phyloP scores from a whole-genome alignment of 2,113 vertebrate species.

The Prunella himalayana region DNA sequence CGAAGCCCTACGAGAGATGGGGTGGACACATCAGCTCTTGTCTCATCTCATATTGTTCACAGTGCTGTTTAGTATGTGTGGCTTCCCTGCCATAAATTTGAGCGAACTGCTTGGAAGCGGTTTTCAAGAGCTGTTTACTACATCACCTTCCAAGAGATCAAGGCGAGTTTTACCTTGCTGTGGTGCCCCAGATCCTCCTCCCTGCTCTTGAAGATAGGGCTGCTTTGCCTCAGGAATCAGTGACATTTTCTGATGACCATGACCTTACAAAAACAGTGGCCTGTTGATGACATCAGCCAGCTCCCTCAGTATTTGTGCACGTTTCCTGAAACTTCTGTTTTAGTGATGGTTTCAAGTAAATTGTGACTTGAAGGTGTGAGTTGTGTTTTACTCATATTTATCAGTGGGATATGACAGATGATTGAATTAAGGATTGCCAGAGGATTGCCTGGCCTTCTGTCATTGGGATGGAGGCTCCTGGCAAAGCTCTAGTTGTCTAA shows the following conservation, averaged over 20 bases:
- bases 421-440: neutral
- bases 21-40: neutral
- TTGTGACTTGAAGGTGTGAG: neutral
- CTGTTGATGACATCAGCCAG: neutral
- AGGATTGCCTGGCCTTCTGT: neutral
- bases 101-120: neutral
- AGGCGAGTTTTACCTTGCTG: neutral
- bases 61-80: fast-evolving
- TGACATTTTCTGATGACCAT: neutral
- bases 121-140: neutral
- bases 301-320: neutral
- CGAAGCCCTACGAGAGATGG: neutral
- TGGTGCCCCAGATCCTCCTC: neutral
- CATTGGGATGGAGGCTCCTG: neutral
- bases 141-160: neutral
- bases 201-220: neutral
- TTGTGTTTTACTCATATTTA: neutral
- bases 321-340: neutral
- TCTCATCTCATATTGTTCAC: neutral
- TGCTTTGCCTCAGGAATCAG: neutral
- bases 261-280: neutral
- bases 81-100: neutral
- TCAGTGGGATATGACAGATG: neutral
- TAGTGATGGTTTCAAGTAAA: neutral
- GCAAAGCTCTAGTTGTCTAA: neutral